phyloP scores from a whole-genome alignment of 1,140 invertebrate genomes.

The Camponotus floridanus region DNA sequence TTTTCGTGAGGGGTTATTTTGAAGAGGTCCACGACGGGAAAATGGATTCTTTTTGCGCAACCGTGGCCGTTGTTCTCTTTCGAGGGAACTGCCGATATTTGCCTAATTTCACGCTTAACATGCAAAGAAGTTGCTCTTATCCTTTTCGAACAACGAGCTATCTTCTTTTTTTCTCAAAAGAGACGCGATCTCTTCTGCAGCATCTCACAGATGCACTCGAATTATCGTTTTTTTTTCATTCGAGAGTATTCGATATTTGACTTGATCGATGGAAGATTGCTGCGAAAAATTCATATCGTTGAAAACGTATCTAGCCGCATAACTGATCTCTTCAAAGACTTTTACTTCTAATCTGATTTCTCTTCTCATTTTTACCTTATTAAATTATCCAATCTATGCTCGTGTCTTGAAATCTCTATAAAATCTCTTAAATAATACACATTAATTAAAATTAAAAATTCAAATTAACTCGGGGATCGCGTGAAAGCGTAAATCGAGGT shows the following conservation, averaged over 20 bases:
- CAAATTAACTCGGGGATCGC: neutral
- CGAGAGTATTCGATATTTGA: constrained; percentile 7
- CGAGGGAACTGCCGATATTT: constrained; percentile 27
- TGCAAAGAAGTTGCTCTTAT: constrained; percentile 54
- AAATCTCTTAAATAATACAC: too few species aligned
- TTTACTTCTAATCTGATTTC: neutral
- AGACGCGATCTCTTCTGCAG: neutral
- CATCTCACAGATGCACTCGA: neutral
- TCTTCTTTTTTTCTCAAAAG: neutral
- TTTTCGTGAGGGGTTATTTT: constrained; percentile 28
- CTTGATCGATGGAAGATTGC: constrained; percentile 8
- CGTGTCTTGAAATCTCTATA: neutral
- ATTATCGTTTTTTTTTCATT: neutral
- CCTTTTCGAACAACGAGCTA: constrained; percentile 19
- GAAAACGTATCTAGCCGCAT: neutral
- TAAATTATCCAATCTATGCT: neutral
- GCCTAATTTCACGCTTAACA: constrained; percentile 54
- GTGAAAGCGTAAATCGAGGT: neutral
- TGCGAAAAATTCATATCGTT: neutral
- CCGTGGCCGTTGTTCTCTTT: constrained; percentile 34
- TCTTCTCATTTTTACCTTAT: neutral
- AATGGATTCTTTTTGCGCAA: constrained; percentile 42
- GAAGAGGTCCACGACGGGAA: constrained; percentile 1
- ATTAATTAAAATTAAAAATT: too few species aligned
- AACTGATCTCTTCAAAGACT: neutral